These are phyloP conservation scores for Oncorhynchus masou DNA, from an alignment of 2,113 vertebrate species.

Conservation along the genomic window DNA sequence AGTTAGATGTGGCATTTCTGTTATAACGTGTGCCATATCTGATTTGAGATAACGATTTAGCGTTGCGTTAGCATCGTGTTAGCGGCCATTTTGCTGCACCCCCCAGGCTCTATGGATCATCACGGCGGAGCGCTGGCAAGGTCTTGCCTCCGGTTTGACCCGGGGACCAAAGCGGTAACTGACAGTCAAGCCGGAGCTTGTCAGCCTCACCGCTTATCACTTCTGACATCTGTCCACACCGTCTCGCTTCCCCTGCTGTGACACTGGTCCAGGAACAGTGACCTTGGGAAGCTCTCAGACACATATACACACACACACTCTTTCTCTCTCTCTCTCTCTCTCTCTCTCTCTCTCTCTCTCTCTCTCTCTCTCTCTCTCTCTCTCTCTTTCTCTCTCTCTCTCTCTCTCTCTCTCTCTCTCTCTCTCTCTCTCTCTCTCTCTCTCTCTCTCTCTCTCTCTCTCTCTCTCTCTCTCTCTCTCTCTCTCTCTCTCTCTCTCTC, in stretches of 20 bases:
- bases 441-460: constrained; percentile 4
- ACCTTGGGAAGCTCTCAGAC: constrained; percentile 72
- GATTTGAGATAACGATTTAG: constrained; percentile 46
- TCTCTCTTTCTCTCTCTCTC: not conserved
- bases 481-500: too few species aligned
- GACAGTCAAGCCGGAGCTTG: constrained; percentile 78
- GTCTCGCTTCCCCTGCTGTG: constrained; percentile 61
- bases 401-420: too few species aligned
- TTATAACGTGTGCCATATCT: too few species aligned
- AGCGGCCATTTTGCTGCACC: constrained; percentile 67
- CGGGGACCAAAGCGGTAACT: constrained; percentile 72
- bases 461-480: too few species aligned
- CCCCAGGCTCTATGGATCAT: constrained; percentile 61
- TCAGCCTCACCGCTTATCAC: constrained; percentile 78
- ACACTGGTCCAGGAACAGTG: constrained; percentile 71
- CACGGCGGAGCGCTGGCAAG: constrained; percentile 64
- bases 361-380: too few species aligned
- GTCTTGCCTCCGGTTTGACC: constrained; percentile 75
- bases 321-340: too few species aligned
- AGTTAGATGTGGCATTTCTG: too few species aligned
- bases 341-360: constrained; percentile 11
- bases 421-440: not conserved
- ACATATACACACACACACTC: too few species aligned
- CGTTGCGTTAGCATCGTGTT: not conserved
- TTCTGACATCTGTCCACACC: constrained; percentile 84